These are phyloP conservation scores for Saccostrea glomerata DNA, from an alignment of 1,140 invertebrate genomes.

Conservation along the genomic window DNA sequence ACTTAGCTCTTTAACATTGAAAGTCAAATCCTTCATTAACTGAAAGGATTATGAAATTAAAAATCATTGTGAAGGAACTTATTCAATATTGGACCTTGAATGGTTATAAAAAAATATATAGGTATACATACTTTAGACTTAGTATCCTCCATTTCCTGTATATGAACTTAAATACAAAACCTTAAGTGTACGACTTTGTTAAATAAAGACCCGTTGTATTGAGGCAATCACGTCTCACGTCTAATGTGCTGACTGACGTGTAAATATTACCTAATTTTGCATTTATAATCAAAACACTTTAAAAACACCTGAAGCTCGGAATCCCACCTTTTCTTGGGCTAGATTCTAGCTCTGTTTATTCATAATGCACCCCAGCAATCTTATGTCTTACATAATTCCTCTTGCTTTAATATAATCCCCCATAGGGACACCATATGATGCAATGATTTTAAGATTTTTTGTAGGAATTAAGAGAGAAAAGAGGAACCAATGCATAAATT, in stretches of 20 bases:
- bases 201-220: constrained; percentile 21
- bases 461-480: not conserved
- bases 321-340: not conserved
- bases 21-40: constrained; percentile 9
- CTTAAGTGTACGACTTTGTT: not conserved
- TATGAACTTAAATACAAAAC: not conserved
- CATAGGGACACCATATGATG: not conserved
- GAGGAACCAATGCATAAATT: not conserved
- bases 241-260: not conserved
- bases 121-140: not conserved
- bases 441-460: not conserved
- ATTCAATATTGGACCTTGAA: too few relatives aligned
- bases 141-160: not conserved
- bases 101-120: too few relatives aligned
- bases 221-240: not conserved
- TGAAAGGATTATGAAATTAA: not conserved
- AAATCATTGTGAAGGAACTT: not conserved
- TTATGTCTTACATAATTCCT: constrained; percentile 10
- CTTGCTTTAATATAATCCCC: not conserved
- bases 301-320: not conserved
- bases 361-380: not conserved
- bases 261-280: constrained; percentile 31
- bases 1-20: too few relatives aligned
- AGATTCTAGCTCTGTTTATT: not conserved
- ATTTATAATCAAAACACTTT: constrained; percentile 1